Conservation (phyloP, 1,140 invertebrate species). For the Calephelis nemesis region DNA sequence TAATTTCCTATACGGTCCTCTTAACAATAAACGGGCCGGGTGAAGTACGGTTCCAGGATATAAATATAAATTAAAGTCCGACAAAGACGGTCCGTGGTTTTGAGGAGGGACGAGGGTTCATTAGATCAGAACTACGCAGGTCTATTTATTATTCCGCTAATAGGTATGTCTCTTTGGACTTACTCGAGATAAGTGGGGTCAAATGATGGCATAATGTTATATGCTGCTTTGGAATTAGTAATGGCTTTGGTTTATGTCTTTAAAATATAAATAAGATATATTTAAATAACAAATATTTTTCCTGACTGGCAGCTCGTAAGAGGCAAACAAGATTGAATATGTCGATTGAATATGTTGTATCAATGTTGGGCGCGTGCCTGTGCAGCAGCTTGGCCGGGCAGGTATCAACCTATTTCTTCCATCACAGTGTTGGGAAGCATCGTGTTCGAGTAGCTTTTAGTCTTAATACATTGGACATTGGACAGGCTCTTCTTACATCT, state of each 20-base stretch:
- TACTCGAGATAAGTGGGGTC: conserved; percentile 2
- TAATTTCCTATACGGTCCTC: neutral
- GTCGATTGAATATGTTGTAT: too few species aligned
- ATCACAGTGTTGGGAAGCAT: too few species aligned
- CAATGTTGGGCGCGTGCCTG: too few species aligned
- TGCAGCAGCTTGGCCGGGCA: too few species aligned
- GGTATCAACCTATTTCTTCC: too few species aligned
- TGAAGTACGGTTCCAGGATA: conserved; percentile 11
- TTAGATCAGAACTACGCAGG: conserved; percentile 12
- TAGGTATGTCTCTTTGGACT: conserved; percentile 13
- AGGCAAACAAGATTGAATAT: too few species aligned
- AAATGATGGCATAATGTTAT: conserved; percentile 7
- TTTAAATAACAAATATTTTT: too few species aligned
- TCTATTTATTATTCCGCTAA: conserved; percentile 10
- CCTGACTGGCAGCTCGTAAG: too few species aligned
- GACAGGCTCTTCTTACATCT: too few species aligned
- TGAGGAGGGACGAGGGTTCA: conserved; percentile 15
- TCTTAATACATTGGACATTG: too few species aligned
- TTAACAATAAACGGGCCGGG: neutral
- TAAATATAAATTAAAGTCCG: conserved; percentile 13
- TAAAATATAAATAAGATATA: neutral
- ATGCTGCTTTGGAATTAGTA: neutral
- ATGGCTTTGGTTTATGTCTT: neutral
- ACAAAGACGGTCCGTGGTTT: conserved; percentile 12
- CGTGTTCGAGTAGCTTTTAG: too few species aligned